Evolutionary conservation across 2,797 vertebrate species (phyloP), one percentile per base, ranked within the genome.

Genomic region (Sebastolobus altivelis): DNA sequence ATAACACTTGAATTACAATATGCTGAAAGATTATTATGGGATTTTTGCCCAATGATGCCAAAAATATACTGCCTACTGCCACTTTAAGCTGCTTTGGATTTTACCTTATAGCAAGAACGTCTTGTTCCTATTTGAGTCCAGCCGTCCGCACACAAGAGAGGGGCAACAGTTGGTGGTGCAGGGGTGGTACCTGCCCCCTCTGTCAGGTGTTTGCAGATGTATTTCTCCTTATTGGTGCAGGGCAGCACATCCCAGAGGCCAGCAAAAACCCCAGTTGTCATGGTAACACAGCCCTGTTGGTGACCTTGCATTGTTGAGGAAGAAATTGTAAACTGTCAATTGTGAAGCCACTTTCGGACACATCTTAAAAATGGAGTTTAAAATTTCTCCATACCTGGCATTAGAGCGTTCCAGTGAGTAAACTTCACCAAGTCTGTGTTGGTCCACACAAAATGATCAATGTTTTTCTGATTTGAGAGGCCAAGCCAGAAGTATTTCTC

Each of bases 401-500:
- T 97, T 79, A 96, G 92, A 1, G 93, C 72, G 66, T 97, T 97
- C 96, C 97, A 99, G 87, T 98, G 96, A 31, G 97, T 97, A 82
- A 96, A 99, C 52, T 25, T 87, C 1, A 97, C 95, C 0, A 59
- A 54, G 68, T 93, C 89, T 0, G 87, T 89, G 68, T 93, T 95
- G 33, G 94, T 87, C 97, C 97, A 99, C 35, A 89, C 94, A 92
- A 98, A 99, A 0, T 80, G 88, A 27, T 96, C 95, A 60, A 80
- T 93, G 79, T 96, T 90, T 83, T 89, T 94, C 58, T 89, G 68
- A 85, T 98, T 97, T 9, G 97, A 97, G 79, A 99, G 95, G 12
- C 98, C 97, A 27, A 95, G 96, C 98, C 98, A 98, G 76, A 98
- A 98, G 83, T 97, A 93, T 55, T 87, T 96, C 90, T 98, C 97